Conservation (phyloP, 1,140 invertebrate species). For the Prorops nasuta region DNA sequence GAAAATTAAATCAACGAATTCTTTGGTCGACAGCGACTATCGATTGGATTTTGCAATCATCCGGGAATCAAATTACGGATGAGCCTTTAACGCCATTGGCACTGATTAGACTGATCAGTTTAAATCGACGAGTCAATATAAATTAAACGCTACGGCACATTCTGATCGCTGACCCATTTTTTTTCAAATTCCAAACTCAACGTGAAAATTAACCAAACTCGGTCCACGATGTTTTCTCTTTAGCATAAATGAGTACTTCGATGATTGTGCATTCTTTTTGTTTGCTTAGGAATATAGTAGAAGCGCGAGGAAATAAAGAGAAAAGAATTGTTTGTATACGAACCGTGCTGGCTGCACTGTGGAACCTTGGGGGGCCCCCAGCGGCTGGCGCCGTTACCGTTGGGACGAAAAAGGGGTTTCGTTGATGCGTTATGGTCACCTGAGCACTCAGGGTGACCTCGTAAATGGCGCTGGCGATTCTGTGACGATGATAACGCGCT, state of each 20-base stretch:
- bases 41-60: constrained; percentile 12
- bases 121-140: constrained; percentile 1
- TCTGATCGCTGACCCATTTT: no score
- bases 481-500: constrained; percentile 76
- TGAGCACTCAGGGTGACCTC: constrained; percentile 80
- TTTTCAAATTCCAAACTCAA: no score
- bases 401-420: constrained; percentile 71
- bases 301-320: no score
- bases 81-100: constrained; percentile 3
- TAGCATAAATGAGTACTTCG: no score
- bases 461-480: constrained; percentile 81
- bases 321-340: constrained; percentile 18
- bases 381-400: constrained; percentile 59
- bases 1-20: no score
- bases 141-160: not conserved
- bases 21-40: no score
- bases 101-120: constrained; percentile 7
- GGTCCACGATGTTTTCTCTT: no score
- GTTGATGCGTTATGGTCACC: constrained; percentile 78
- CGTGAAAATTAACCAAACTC: no score
- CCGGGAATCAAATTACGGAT: constrained; percentile 11
- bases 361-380: constrained; percentile 60
- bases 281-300: no score
- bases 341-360: constrained; percentile 69
- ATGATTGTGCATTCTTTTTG: no score